phyloP scores from a whole-genome alignment of 1,140 invertebrate species.

The Drosophila truncata region DNA sequence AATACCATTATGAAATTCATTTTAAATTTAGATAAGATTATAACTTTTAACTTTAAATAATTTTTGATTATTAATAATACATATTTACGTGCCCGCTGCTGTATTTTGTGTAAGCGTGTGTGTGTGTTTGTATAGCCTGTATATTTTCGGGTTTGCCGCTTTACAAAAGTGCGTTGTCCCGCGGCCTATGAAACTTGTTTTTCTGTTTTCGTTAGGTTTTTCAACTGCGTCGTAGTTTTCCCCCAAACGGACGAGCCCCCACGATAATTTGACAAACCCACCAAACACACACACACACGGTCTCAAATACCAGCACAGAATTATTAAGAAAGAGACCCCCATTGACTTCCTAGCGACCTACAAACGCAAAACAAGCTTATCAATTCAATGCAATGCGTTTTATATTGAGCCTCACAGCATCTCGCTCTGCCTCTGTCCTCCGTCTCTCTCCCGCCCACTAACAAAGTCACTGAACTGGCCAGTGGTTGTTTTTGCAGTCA shows the following conservation, averaged over 20 bases:
- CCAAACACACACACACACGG: constrained; percentile 3
- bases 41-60: not conserved
- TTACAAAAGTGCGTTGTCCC: constrained; percentile 45
- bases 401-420: constrained; percentile 43
- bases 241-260: constrained; percentile 44
- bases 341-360: constrained; percentile 51
- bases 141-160: constrained; percentile 33
- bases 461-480: constrained; percentile 45
- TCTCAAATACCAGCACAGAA: constrained; percentile 1
- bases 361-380: constrained; percentile 49
- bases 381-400: constrained; percentile 48
- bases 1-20: not conserved
- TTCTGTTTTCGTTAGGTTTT: constrained; percentile 26
- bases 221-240: constrained; percentile 49
- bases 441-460: constrained; percentile 26
- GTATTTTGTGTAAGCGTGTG: constrained; percentile 1
- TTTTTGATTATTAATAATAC: not conserved
- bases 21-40: constrained; percentile 9
- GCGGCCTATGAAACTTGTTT: constrained; percentile 35
- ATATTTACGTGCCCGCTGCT: not conserved
- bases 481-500: constrained; percentile 51
- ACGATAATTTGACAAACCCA: constrained; percentile 25
- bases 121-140: constrained; percentile 9
- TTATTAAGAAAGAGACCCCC: constrained; percentile 38
- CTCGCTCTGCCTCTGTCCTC: constrained; percentile 2